phyloP scores from a whole-genome alignment of 37 sponge, comb jelly and placozoan species.

The Aplysina aerophoba region DNA sequence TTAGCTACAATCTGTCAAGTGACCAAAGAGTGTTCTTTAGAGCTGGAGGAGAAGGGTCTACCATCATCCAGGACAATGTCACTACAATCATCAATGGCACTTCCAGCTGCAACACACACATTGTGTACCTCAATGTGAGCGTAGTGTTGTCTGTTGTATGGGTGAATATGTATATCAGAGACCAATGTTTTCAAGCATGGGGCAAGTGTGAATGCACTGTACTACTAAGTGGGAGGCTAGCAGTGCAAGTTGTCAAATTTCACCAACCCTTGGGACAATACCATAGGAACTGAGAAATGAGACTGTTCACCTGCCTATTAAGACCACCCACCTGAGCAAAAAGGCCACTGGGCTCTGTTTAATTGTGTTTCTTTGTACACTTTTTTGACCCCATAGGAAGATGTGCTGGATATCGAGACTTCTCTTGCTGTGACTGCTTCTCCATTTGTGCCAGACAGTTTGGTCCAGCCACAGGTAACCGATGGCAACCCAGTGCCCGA shows the following conservation, averaged over 20 bases:
- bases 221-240: no score
- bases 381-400: neutral
- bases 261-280: no score
- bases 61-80: neutral
- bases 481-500: constrained; percentile 16
- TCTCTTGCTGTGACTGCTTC: constrained; percentile 1
- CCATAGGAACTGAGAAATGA: no score
- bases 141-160: no score
- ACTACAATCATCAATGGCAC: neutral
- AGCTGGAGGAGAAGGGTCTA: neutral
- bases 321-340: no score
- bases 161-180: no score
- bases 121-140: constrained; percentile 1
- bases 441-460: neutral
- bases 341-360: neutral
- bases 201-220: neutral
- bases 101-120: neutral
- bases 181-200: no score
- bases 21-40: constrained; percentile 12
- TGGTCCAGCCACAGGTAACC: neutral
- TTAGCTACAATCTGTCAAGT: constrained; percentile 11
- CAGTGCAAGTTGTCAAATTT: no score
- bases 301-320: no score
- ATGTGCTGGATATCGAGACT: neutral
- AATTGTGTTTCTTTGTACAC: neutral